Conservation (phyloP, 2,888 invertebrate species). For the Pollenia griseotomentosa region DNA sequence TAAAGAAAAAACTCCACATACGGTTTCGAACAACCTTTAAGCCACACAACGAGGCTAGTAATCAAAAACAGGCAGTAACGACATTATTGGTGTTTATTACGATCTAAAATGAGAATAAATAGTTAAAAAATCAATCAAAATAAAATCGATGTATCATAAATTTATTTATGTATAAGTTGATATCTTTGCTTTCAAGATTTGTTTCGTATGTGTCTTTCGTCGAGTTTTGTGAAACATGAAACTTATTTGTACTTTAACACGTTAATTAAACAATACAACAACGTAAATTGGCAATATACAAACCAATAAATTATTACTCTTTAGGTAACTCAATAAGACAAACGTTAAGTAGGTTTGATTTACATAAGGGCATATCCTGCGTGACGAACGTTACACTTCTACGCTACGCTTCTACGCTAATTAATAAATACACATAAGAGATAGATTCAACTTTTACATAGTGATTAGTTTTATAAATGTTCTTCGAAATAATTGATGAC, state of each 20-base stretch:
- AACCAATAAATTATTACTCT: too few relatives aligned
- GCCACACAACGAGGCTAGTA: slow-evolving; percentile 8
- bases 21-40: not conserved
- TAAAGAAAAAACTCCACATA: not conserved
- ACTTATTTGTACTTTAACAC: not conserved
- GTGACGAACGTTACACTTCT: too few relatives aligned
- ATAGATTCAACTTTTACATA: too few relatives aligned
- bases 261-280: too few relatives aligned
- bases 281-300: too few relatives aligned
- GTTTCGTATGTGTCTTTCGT: not conserved
- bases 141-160: not conserved
- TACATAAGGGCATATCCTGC: too few relatives aligned
- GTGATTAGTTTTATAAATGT: too few relatives aligned
- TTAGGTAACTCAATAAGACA: too few relatives aligned
- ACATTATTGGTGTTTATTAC: slow-evolving; percentile 48
- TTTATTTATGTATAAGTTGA: not conserved
- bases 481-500: too few relatives aligned
- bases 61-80: slow-evolving; percentile 14
- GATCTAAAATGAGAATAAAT: slow-evolving; percentile 47
- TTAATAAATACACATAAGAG: too few relatives aligned
- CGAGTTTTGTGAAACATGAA: not conserved
- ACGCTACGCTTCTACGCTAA: too few relatives aligned
- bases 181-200: not conserved
- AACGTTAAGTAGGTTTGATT: too few relatives aligned
- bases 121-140: not conserved